Percentiles rank a stretch among this genome's conserved stretches.
Evolutionary conservation across 2,113 vertebrate genomes (phyloP).

Genomic region (Alaudala cheleensis): DNA sequence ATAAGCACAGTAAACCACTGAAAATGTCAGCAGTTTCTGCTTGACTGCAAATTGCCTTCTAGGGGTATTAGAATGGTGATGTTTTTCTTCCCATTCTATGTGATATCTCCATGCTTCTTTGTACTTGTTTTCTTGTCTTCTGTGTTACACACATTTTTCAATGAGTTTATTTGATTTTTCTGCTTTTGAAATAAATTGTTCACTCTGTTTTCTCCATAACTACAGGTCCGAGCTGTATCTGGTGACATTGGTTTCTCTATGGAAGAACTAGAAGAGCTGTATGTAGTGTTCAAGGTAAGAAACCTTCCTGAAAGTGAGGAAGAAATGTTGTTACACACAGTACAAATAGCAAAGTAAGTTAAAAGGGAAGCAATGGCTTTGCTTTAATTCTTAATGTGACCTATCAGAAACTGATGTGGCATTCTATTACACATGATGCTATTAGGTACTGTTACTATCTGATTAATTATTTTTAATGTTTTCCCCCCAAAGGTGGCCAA

Average conservation of each 20-base stretch:
- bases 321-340: not conserved
- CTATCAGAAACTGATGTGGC: not conserved
- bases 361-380: not conserved
- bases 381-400: not conserved
- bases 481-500: not conserved
- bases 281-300: conserved; percentile 94
- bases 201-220: not conserved
- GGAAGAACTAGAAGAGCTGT: conserved; percentile 94
- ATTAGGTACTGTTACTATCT: not conserved
- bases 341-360: not conserved
- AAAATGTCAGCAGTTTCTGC: not conserved
- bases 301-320: not conserved
- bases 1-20: not conserved
- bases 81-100: not conserved
- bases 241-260: conserved; percentile 91
- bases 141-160: not conserved
- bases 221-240: conserved; percentile 92
- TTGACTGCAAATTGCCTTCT: not conserved
- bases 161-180: not conserved
- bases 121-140: not conserved
- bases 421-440: not conserved
- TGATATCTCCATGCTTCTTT: not conserved
- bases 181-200: not conserved
- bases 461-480: not conserved
- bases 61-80: not conserved